Base-by-base conservation (phyloP, 30 jellyfish, hydroid and myxozoan genomes). In the Turritopsis rubra region DNA sequence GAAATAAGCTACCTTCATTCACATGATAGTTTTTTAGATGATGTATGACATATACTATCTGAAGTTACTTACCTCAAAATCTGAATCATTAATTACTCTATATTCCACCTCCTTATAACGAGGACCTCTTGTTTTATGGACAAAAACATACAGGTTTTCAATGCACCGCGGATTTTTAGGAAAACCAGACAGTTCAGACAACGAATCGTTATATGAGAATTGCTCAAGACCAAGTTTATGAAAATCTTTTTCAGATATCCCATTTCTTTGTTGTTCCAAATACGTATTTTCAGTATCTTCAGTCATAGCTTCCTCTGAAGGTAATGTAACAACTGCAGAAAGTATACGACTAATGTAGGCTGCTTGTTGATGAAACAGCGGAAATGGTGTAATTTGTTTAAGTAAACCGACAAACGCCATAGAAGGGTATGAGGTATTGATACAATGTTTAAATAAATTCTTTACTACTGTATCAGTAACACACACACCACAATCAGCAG, bases 321-420 rank as follows among this genome's bases (percentile, higher is more conserved):
- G 96, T 0, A 89, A 87, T 60, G 76, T 68, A 19, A 72, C 78
- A 20, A 29, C 81, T 28, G 87, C 92, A 9, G 89, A 21, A 23
- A 52, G 75, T 16, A 89, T 88, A 79, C 77, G 75, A 17, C 53
- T 65, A 7, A 84, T 71, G 85, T 88, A 89, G 31, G 81, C 81
- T 72, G 93, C 86, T 29, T 89, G 96, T 84, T 75, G 41, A 21
- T 88, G 81, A 76, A 89, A 89, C 21, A 89, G 52, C 20, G 88
- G 87, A 71, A 85, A 83, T 0, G 96, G 96, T 75, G 92, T 77
- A 29, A 79, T 84, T 54, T 71, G 26, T 24, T 29, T 21, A 7
- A 75, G 83, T 22, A 90, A 25, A 17, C 97, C 97, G 19, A 90
- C 79, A 54, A 90, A 76, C 1, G 90, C 79, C 89, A 90, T 79